Conservation (phyloP, 2,113 vertebrate genomes). For the Colossoma macropomum region DNA sequence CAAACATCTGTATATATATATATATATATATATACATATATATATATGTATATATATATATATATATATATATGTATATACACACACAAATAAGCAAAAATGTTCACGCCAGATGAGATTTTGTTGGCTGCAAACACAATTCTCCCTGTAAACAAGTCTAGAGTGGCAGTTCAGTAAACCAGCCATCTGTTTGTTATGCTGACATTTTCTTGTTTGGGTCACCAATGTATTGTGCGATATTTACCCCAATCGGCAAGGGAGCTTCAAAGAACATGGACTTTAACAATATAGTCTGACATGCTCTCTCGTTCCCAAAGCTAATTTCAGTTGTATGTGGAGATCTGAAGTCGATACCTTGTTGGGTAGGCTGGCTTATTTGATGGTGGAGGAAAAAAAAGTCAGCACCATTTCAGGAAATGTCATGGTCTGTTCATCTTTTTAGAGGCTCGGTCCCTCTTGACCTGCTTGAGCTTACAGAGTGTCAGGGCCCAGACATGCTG, state of each 20-base stretch:
- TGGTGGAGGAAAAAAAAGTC: constrained; percentile 21
- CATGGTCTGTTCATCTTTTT: constrained; percentile 42
- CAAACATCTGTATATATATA: too few relatives aligned
- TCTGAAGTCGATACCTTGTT: constrained; percentile 45
- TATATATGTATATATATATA: too few relatives aligned
- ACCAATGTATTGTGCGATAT: constrained; percentile 46
- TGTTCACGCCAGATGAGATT: neutral
- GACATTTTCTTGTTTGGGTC: constrained; percentile 47
- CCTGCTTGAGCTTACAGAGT: constrained; percentile 19
- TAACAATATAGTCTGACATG: constrained; percentile 35
- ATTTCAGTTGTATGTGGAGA: constrained; percentile 50
- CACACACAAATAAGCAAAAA: neutral
- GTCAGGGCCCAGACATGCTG: constrained; percentile 9
- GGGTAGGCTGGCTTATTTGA: constrained; percentile 33
- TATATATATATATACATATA: too few relatives aligned
- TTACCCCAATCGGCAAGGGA: constrained; percentile 44
- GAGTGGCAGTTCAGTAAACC: constrained; percentile 40
- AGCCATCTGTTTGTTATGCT: constrained; percentile 51
- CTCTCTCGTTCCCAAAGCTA: constrained; percentile 55
- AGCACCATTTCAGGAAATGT: constrained; percentile 46
- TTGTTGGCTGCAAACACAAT: neutral
- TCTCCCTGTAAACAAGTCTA: constrained; percentile 12
- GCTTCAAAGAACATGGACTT: constrained; percentile 31
- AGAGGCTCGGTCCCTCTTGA: constrained; percentile 32
- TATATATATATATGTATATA: too few relatives aligned